A percentile compares a stretch with the other conserved stretches of the same genome.
Evolutionary conservation across 2,797 vertebrate genomes (phyloP).

Genomic region (Phyllotis vaccarum): DNA sequence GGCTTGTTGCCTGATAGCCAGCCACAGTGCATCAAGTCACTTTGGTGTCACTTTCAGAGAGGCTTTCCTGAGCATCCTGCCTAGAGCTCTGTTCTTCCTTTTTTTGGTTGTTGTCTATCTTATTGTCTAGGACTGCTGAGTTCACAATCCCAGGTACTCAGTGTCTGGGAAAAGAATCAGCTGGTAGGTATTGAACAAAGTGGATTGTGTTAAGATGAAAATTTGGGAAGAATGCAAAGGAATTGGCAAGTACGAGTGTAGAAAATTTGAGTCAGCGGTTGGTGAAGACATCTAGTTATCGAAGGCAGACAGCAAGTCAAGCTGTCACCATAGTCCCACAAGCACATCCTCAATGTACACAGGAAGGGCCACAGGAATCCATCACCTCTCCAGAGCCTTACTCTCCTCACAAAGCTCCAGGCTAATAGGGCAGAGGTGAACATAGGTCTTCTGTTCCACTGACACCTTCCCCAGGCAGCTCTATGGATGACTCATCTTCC

Average conservation of each 20-base stretch:
- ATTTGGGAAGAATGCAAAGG: neutral
- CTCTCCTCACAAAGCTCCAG: neutral
- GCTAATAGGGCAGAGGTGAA: neutral
- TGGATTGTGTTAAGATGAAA: neutral
- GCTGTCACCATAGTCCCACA: neutral
- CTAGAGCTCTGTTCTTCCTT: neutral
- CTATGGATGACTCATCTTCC: neutral
- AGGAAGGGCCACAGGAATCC: neutral
- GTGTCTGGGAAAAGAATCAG: neutral
- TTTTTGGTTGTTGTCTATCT: neutral
- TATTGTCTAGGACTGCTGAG: neutral
- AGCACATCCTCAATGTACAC: neutral
- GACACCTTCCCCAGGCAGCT: neutral
- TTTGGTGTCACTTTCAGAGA: neutral
- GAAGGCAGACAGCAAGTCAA: neutral
- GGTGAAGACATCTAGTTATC: neutral
- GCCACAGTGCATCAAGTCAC: neutral
- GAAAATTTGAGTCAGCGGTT: neutral
- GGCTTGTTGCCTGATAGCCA: neutral
- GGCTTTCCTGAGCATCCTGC: neutral
- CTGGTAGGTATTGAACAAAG: neutral
- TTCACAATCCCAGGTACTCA: neutral
- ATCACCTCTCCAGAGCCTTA: neutral
- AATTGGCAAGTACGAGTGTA: neutral
- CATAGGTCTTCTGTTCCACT: neutral